Conservation (phyloP, 2,113 vertebrate species). For the Prochilodus magdalenae region DNA sequence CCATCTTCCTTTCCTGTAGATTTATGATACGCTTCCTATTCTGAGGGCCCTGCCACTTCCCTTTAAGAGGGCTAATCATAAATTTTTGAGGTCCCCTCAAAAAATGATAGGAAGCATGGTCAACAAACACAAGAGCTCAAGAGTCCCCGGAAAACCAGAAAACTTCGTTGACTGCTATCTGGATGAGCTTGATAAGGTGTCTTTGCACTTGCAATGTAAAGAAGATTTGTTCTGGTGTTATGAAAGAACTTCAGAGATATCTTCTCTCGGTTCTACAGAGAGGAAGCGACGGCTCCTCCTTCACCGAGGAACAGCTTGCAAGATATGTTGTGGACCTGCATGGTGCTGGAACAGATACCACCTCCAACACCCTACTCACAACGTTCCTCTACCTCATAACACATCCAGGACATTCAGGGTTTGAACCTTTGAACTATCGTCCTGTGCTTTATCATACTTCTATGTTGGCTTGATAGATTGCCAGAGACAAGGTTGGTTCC, state of each 20-base stretch:
- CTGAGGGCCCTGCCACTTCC: slow-evolving; percentile 56
- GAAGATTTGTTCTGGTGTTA: too few species aligned
- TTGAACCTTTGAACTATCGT: not conserved
- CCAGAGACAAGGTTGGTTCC: too few species aligned
- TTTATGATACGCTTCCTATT: slow-evolving; percentile 52
- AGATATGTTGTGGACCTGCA: slow-evolving; percentile 21
- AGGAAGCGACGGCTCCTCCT: not conserved
- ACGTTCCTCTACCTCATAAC: slow-evolving; percentile 20
- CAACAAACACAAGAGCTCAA: slow-evolving; percentile 51
- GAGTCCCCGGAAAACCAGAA: slow-evolving; percentile 52
- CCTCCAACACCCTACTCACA: slow-evolving; percentile 25
- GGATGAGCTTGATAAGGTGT: slow-evolving; percentile 61
- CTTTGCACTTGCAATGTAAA: too few species aligned
- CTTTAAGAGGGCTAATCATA: slow-evolving; percentile 54
- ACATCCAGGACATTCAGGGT: slow-evolving; percentile 2
- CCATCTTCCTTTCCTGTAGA: slow-evolving; percentile 20
- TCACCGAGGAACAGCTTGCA: slow-evolving; percentile 14
- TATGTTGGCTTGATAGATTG: too few species aligned
- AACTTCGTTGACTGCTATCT: slow-evolving; percentile 66
- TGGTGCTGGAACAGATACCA: slow-evolving; percentile 19
- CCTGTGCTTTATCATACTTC: too few species aligned
- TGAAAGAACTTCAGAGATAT: not conserved
- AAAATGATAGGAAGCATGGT: slow-evolving; percentile 39
- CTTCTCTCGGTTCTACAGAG: slow-evolving; percentile 8
- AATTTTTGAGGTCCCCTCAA: slow-evolving; percentile 28